Conservation (phyloP, 1,140 invertebrate genomes). For the Pogonomyrmex californicus region DNA sequence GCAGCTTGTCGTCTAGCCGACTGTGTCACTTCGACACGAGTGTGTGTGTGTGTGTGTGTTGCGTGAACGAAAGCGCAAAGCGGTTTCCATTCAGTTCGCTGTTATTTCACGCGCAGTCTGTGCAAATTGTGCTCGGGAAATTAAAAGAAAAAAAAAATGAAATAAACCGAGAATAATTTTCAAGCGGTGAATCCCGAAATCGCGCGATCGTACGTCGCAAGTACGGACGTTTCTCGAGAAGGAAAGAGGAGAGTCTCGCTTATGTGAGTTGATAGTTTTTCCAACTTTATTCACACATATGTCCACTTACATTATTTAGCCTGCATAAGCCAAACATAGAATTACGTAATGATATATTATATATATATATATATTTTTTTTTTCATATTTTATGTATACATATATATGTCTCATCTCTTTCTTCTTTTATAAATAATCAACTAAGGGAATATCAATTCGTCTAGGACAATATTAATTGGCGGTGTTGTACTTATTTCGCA, state of each 20-base stretch:
- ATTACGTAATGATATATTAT: conserved; percentile 82
- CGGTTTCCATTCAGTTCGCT: conserved; percentile 11
- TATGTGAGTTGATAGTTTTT: conserved; percentile 55
- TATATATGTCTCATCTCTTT: conserved; percentile 77
- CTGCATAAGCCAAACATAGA: conserved; percentile 86
- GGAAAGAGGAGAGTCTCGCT: conserved; percentile 49
- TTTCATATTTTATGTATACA: conserved; percentile 75
- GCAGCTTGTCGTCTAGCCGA: conserved; percentile 33
- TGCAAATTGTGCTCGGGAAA: conserved; percentile 14
- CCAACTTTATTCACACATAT: conserved; percentile 87
- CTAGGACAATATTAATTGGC: conserved; percentile 83
- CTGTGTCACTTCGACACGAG: conserved; percentile 34
- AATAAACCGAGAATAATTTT: background rate
- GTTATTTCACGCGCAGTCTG: conserved; percentile 2
- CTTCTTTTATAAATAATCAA: conserved; percentile 80
- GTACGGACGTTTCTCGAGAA: conserved; percentile 22
- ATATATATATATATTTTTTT: conserved; percentile 47
- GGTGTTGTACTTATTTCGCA: conserved; percentile 84
- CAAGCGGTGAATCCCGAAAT: conserved; percentile 11
- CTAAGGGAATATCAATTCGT: conserved; percentile 78
- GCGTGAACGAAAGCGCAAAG: conserved; percentile 56
- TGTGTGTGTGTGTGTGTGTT: conserved; percentile 4
- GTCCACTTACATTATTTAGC: conserved; percentile 86
- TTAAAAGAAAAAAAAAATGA: background rate
- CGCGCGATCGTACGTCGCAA: background rate